Evolutionary conservation across 92 coral and sea anemone species (phyloP).

Genomic region (Nematostella vectensis): DNA sequence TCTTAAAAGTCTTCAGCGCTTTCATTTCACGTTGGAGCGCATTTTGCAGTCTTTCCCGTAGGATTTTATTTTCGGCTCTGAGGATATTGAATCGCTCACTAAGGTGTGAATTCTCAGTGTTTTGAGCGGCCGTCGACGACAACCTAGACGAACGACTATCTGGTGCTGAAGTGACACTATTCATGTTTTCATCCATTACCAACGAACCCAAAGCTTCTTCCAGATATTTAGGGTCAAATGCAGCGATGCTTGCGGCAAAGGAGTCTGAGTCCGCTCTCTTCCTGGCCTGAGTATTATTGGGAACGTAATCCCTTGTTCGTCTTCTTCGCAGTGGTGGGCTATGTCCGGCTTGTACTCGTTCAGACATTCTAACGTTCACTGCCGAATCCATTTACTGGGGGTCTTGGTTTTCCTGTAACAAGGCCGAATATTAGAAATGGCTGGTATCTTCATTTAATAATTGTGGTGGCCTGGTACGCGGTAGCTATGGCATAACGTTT

Average conservation of each 20-base stretch:
- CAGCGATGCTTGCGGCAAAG: conserved; percentile 9
- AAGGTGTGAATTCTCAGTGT: conserved; percentile 49
- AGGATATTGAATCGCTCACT: conserved; percentile 76
- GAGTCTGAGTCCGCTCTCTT: conserved; percentile 16
- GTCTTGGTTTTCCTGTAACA: not conserved
- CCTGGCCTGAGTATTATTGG: conserved; percentile 41
- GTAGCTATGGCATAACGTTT: too few species aligned
- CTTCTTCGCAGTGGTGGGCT: conserved; percentile 67
- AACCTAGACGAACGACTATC: conserved; percentile 8
- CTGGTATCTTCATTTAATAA: too few species aligned
- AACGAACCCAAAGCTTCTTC: conserved; percentile 14
- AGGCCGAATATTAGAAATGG: too few species aligned
- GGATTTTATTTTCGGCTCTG: conserved; percentile 86
- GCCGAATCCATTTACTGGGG: conserved; percentile 4
- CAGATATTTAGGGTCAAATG: conserved; percentile 14
- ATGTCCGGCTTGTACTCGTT: conserved; percentile 55
- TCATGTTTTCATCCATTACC: conserved; percentile 58
- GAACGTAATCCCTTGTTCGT: conserved; percentile 68
- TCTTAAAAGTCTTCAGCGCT: conserved; percentile 89
- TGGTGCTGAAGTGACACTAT: conserved; percentile 12
- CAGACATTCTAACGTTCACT: conserved; percentile 26
- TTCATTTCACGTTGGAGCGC: conserved; percentile 98
- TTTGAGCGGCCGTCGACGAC: not conserved
- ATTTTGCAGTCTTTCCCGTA: conserved; percentile 89
- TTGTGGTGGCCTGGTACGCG: too few species aligned